A percentile compares a stretch with the other conserved stretches of the same genome.
These are phyloP conservation scores for Eretmocerus hayati DNA, from an alignment of 2,888 invertebrate genomes.

Conservation along the genomic window DNA sequence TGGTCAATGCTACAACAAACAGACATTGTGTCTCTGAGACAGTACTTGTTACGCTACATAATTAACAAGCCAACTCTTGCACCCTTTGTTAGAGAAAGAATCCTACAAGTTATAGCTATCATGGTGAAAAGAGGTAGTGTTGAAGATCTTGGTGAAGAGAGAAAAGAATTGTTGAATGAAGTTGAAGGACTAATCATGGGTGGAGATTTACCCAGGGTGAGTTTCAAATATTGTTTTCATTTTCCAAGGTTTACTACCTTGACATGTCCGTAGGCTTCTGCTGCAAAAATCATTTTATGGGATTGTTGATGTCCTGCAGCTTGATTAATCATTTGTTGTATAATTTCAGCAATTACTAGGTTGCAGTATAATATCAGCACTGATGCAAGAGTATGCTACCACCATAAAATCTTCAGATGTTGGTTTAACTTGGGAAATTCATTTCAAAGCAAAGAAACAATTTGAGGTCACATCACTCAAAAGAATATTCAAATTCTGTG, in stretches of 20 bases:
- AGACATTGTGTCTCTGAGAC: constrained; percentile 64
- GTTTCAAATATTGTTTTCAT: constrained; percentile 11
- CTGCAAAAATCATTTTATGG: too few species aligned
- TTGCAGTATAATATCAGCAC: constrained; percentile 72
- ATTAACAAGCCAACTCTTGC: constrained; percentile 60
- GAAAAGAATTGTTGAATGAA: constrained; percentile 63
- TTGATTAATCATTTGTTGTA: constrained; percentile 10
- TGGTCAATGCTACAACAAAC: constrained; percentile 67
- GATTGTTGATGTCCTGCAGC: too few species aligned
- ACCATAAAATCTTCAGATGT: constrained; percentile 80
- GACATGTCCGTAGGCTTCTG: too few species aligned
- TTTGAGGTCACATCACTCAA: constrained; percentile 78
- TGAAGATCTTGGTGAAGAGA: constrained; percentile 63
- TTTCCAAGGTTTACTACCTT: neutral
- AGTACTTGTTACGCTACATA: constrained; percentile 74
- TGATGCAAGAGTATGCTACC: constrained; percentile 84
- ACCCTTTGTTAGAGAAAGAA: constrained; percentile 68
- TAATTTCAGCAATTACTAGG: constrained; percentile 67
- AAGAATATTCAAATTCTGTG: constrained; percentile 68
- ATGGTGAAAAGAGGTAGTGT: constrained; percentile 80
- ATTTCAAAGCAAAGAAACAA: constrained; percentile 73
- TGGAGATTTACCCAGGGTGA: constrained; percentile 59
- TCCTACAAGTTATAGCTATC: constrained; percentile 73
- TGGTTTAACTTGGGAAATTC: constrained; percentile 82
- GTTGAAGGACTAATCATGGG: constrained; percentile 69